These are phyloP conservation scores for Anguilla anguilla DNA, from an alignment of 2,797 vertebrate genomes.

Conservation along the genomic window DNA sequence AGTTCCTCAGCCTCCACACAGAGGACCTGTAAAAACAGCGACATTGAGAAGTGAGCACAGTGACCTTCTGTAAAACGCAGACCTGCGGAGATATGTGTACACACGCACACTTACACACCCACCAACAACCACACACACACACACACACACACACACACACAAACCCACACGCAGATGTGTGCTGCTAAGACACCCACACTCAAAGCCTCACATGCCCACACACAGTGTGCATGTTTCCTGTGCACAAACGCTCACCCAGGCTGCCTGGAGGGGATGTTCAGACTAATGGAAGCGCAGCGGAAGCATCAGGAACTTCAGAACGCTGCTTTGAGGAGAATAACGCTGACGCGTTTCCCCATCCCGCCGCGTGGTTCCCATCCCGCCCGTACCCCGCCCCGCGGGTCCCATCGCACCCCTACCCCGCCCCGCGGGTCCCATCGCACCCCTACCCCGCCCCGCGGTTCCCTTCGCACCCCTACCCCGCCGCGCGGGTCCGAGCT, in stretches of 20 bases:
- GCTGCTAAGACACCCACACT: background rate
- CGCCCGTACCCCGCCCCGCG: background rate
- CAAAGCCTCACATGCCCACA: background rate
- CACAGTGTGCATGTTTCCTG: background rate
- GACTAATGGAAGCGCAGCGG: background rate
- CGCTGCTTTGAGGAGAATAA: constrained; percentile 43
- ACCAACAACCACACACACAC: background rate
- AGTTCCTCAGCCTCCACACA: constrained; percentile 83
- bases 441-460: constrained; percentile 19
- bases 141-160: background rate
- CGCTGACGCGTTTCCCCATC: constrained; percentile 45
- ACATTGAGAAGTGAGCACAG: constrained; percentile 94
- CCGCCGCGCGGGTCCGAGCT: background rate
- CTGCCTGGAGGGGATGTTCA: background rate
- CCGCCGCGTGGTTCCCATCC: too few species aligned
- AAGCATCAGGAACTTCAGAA: background rate
- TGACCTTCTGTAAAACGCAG: background rate
- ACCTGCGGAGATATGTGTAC: background rate
- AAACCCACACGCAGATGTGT: background rate
- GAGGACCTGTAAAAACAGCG: constrained; percentile 85
- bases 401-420: background rate
- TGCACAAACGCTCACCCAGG: background rate
- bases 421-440: too few species aligned
- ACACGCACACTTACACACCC: background rate
- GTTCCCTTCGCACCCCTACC: background rate